Evolutionary conservation across 2,113 vertebrate species (phyloP).

Genomic region (Eretmochelys imbricata): DNA sequence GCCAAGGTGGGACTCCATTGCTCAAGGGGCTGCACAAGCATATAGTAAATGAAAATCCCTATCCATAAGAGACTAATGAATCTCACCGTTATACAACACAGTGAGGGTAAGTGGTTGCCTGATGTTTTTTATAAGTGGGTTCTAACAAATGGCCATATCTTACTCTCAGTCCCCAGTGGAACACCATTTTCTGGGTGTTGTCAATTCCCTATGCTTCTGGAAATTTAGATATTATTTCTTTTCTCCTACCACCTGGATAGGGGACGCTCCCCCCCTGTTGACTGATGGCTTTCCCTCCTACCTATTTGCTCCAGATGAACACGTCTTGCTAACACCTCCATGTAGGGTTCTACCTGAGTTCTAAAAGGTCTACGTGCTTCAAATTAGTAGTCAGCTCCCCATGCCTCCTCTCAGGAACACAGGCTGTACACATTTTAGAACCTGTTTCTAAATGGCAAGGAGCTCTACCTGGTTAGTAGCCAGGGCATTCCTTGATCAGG

Average conservation of each 20-base stretch:
- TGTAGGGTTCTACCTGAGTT: neutral
- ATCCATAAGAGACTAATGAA: neutral
- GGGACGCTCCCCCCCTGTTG: neutral
- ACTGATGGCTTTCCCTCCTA: neutral
- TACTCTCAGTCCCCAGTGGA: neutral
- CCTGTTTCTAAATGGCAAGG: neutral
- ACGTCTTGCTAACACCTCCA: neutral
- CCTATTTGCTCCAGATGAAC: neutral
- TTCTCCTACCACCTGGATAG: neutral
- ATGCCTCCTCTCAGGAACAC: neutral
- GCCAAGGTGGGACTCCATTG: neutral
- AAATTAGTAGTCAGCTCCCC: neutral
- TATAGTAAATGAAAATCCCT: neutral
- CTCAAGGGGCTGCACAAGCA: neutral
- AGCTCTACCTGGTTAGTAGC: neutral
- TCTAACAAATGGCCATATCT: neutral
- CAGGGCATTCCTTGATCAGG: neutral
- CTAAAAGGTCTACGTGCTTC: accelerated
- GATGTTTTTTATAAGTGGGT: neutral
- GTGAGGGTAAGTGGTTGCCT: neutral
- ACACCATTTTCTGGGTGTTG: neutral
- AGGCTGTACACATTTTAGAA: neutral
- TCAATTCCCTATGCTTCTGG: neutral
- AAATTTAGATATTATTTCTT: neutral
- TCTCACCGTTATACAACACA: neutral